A percentile compares a stretch with the other conserved stretches of the same genome.
These are phyloP conservation scores for Hemiscyllium ocellatum DNA, from an alignment of 2,113 vertebrate genomes.

Conservation along the genomic window DNA sequence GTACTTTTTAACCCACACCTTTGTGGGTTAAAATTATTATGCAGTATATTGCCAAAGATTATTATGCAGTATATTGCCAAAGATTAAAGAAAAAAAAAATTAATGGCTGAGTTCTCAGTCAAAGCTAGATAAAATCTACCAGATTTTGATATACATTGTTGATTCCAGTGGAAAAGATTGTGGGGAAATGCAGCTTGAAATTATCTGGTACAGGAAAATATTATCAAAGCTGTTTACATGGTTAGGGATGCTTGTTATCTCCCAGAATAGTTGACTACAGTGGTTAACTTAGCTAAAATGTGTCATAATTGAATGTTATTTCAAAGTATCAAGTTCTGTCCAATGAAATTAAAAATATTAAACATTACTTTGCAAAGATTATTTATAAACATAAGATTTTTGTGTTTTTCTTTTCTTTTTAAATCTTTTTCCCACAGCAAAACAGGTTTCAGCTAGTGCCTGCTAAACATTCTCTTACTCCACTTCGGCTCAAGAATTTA, in stretches of 20 bases:
- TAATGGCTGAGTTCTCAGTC: neutral
- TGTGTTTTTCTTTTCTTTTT: conserved; percentile 18
- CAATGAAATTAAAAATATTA: conserved; percentile 31
- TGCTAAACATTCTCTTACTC: conserved; percentile 34
- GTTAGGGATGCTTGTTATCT: neutral
- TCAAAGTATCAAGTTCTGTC: neutral
- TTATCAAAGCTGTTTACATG: neutral
- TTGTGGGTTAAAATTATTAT: neutral
- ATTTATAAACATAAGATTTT: conserved; percentile 32
- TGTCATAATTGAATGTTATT: neutral
- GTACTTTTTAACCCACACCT: neutral
- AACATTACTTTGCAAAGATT: conserved; percentile 10
- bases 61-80: neutral
- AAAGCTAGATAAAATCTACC: neutral
- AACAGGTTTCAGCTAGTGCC: conserved; percentile 33
- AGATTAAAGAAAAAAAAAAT: neutral
- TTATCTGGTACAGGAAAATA: conserved; percentile 7
- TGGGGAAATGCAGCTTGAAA: conserved; percentile 26
- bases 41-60: neutral
- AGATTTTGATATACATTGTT: conserved; percentile 20
- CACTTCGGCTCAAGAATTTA: conserved; percentile 35
- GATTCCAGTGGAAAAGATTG: conserved; percentile 15
- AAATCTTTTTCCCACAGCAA: conserved; percentile 36
- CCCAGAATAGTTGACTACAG: neutral
- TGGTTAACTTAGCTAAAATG: neutral